Evolutionary conservation across 2,888 invertebrate genomes (phyloP).

Genomic region (Hyppa rectilinea): DNA sequence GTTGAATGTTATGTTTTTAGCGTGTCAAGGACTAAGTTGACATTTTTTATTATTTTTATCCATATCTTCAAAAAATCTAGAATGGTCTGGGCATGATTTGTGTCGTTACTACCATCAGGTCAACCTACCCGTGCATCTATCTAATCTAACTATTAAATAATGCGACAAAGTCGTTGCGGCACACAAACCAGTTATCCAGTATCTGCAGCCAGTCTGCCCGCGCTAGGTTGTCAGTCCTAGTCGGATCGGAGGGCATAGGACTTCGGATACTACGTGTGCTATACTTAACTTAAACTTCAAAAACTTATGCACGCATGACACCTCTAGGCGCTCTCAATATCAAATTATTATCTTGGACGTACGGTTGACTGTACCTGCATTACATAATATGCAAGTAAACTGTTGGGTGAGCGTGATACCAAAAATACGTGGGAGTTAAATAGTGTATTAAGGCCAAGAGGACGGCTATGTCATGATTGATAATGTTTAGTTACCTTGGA

Average conservation of each 20-base stretch:
- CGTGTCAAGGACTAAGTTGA: slow-evolving; percentile 45
- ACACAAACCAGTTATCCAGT: background rate
- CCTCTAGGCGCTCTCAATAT: background rate
- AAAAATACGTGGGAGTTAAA: background rate
- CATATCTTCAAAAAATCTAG: background rate
- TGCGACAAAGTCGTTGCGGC: background rate
- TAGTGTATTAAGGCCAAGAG: background rate
- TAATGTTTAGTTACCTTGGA: background rate
- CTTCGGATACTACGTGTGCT: background rate
- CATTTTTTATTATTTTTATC: slow-evolving; percentile 2
- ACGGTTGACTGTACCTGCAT: background rate
- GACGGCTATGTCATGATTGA: background rate
- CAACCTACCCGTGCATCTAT: too few species aligned
- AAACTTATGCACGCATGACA: background rate
- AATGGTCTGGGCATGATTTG: slow-evolving; percentile 9
- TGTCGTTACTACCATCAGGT: background rate
- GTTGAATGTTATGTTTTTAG: slow-evolving; percentile 54
- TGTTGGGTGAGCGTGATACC: background rate
- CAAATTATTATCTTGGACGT: background rate
- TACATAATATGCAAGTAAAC: background rate
- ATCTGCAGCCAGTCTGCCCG: background rate
- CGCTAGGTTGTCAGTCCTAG: background rate
- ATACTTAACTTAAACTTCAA: background rate
- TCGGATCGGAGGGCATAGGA: background rate
- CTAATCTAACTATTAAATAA: background rate